Evolutionary conservation across 1,140 invertebrate species (phyloP).

Genomic region (Agrilus planipennis): DNA sequence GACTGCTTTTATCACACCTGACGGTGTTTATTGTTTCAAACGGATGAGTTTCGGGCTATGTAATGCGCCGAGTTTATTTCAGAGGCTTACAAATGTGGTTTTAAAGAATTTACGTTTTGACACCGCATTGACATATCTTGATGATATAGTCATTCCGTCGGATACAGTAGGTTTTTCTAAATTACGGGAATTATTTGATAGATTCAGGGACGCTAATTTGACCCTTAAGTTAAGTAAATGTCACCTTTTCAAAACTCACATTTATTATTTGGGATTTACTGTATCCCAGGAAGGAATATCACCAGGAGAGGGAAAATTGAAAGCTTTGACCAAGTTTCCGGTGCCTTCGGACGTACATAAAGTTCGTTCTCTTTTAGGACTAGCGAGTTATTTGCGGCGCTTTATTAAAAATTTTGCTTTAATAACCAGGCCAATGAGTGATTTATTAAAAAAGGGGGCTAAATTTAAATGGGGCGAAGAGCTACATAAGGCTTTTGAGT

Average conservation of each 20-base stretch:
- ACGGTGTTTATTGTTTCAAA: conserved; percentile 33
- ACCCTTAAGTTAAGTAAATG: neutral
- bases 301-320: conserved; percentile 18
- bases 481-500: neutral
- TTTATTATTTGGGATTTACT: neutral
- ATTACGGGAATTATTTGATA: neutral
- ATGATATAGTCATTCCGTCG: conserved; percentile 22
- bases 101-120: conserved; percentile 11
- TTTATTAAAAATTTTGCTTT: conserved; percentile 24
- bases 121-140: conserved; percentile 20
- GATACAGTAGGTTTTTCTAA: conserved; percentile 17
- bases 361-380: conserved; percentile 27
- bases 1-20: conserved; percentile 29
- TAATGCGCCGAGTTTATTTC: conserved; percentile 7
- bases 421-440: conserved; percentile 18
- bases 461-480: neutral
- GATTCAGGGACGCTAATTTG: neutral
- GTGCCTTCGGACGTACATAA: conserved; percentile 19
- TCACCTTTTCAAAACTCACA: neutral
- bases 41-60: conserved; percentile 32
- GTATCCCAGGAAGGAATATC: neutral
- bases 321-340: conserved; percentile 20
- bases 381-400: conserved; percentile 24
- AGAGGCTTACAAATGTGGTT: conserved; percentile 7
- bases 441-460: conserved; percentile 1